phyloP scores from a whole-genome alignment of 2,113 vertebrate species.

The Tachysurus vachellii region DNA sequence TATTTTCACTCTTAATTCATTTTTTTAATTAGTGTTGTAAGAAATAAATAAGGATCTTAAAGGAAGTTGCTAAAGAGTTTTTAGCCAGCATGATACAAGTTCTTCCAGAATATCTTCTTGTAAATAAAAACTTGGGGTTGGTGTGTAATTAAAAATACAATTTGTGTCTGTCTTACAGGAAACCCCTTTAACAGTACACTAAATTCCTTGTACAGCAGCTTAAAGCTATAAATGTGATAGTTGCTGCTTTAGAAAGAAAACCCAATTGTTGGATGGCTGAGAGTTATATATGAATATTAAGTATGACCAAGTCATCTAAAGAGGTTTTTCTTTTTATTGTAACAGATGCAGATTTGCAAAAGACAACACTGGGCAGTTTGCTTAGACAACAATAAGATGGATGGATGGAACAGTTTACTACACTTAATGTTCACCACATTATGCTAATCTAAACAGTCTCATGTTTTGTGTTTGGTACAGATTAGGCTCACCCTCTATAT shows the following conservation, averaged over 20 bases:
- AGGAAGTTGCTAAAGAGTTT: background rate
- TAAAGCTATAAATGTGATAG: background rate
- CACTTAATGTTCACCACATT: background rate
- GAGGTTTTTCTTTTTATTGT: background rate
- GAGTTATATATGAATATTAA: background rate
- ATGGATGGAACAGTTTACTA: background rate
- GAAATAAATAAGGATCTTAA: background rate
- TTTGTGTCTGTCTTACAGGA: background rate
- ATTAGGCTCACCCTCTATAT: background rate
- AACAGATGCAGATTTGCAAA: background rate
- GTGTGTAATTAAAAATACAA: background rate
- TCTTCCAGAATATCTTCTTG: background rate
- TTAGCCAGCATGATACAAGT: background rate
- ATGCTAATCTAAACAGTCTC: background rate
- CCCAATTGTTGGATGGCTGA: background rate
- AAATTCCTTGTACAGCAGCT: background rate
- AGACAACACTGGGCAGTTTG: background rate
- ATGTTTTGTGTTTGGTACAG: background rate
- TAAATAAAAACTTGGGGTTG: background rate
- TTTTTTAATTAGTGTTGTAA: background rate
- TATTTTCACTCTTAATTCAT: background rate
- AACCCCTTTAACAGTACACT: background rate
- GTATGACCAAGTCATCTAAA: background rate
- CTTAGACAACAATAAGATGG: background rate
- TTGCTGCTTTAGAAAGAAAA: background rate